phyloP scores from a whole-genome alignment of 2,797 vertebrate genomes.

The Aviceda leuphotes region DNA sequence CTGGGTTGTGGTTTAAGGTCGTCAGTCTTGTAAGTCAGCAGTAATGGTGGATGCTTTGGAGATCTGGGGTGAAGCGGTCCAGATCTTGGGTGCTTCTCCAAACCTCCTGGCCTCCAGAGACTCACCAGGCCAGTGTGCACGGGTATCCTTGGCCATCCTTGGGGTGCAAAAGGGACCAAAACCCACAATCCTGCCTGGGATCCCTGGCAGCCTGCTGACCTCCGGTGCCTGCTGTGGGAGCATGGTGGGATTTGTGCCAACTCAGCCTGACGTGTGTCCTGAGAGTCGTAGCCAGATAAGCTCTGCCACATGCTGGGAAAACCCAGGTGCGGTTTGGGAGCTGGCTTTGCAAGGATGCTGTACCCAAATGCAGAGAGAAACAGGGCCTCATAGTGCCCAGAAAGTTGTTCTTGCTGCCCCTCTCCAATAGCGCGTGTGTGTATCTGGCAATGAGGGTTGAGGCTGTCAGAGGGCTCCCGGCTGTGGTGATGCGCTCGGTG shows the following conservation, averaged over 20 bases:
- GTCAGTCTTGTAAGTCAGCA: not conserved
- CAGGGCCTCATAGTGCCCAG: not conserved
- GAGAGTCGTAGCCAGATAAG: fast-evolving
- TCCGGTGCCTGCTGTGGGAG: not conserved
- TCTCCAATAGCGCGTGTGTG: not conserved
- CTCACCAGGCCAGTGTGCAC: fast-evolving
- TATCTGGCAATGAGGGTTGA: not conserved
- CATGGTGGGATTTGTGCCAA: not conserved
- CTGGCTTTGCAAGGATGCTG: not conserved
- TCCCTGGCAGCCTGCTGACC: not conserved
- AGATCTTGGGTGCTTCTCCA: not conserved
- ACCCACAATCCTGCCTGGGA: not conserved
- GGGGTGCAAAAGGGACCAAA: not conserved
- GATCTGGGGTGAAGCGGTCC: not conserved
- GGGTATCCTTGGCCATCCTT: not conserved
- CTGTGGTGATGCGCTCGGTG: not conserved
- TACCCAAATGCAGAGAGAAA: not conserved
- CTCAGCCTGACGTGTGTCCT: fast-evolving
- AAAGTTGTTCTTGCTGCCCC: not conserved
- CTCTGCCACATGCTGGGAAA: not conserved
- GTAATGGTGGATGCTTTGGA: not conserved
- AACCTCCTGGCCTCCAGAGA: not conserved
- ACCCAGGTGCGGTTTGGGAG: fast-evolving
- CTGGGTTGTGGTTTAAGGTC: not conserved
- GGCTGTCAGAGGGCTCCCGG: not conserved